phyloP scores from a whole-genome alignment of 2,888 invertebrate genomes.

The Bugula neritina region DNA sequence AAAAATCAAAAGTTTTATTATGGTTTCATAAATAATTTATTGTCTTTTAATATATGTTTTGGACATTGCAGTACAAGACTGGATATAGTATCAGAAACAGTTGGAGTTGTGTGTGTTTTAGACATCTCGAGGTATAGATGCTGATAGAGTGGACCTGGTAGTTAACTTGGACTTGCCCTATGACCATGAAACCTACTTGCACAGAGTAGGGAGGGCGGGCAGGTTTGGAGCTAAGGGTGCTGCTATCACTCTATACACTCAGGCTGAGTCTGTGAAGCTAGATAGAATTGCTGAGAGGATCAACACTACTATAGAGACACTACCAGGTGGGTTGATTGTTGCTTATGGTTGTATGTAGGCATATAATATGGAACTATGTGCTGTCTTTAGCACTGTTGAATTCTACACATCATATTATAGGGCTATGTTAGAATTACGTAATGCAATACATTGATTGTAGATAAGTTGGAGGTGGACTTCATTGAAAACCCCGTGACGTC shows the following conservation, averaged over 20 bases:
- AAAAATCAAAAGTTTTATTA: no score
- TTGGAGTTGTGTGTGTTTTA: conserved; percentile 35
- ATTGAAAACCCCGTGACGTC: neutral
- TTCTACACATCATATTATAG: no score
- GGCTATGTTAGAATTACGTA: no score
- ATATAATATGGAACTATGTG: no score
- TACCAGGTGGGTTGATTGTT: neutral
- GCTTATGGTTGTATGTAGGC: no score
- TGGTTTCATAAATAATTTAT: no score
- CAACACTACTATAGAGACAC: neutral
- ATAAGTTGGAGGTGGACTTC: neutral
- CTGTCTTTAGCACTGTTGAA: no score
- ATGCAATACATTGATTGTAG: no score
- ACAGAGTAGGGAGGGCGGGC: conserved; percentile 91
- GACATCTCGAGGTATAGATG: conserved; percentile 88
- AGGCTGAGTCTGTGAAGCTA: conserved; percentile 10
- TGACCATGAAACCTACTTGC: conserved; percentile 66
- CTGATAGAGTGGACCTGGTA: conserved; percentile 83
- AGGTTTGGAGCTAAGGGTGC: conserved; percentile 65
- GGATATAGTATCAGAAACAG: no score
- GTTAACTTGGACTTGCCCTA: conserved; percentile 82
- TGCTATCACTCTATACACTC: conserved; percentile 13
- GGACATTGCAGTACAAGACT: no score
- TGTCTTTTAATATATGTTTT: no score
- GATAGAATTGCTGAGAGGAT: conserved; percentile 2